Evolutionary conservation across 2,113 vertebrate species (phyloP).

Genomic region (Hippocampus guttulatus): DNA sequence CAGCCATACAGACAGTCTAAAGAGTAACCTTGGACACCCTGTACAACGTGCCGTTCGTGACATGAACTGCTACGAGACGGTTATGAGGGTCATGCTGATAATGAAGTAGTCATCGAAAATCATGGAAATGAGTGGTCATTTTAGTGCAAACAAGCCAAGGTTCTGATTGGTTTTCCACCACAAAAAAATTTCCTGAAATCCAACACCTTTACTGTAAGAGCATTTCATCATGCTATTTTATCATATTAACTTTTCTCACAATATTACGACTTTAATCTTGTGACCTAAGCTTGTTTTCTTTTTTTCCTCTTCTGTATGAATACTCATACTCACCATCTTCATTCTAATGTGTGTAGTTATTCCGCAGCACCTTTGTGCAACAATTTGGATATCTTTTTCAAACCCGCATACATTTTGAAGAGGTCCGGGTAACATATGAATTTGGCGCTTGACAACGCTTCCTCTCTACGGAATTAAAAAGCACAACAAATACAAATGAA

Average conservation of each 20-base stretch:
- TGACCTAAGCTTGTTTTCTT: not conserved
- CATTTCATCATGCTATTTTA: not conserved
- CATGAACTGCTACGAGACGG: too few species aligned
- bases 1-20: slow-evolving; percentile 37
- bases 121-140: too few species aligned
- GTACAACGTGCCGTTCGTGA: slow-evolving; percentile 23
- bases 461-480: slow-evolving; percentile 5
- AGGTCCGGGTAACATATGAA: slow-evolving; percentile 13
- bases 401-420: slow-evolving; percentile 33
- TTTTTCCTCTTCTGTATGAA: not conserved
- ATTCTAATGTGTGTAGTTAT: slow-evolving; percentile 22
- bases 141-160: too few species aligned
- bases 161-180: too few species aligned
- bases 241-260: not conserved
- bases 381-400: slow-evolving; percentile 28
- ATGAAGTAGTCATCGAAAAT: not conserved
- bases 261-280: not conserved
- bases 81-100: not conserved
- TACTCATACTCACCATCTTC: slow-evolving; percentile 16
- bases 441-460: slow-evolving; percentile 13
- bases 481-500: slow-evolving; percentile 32
- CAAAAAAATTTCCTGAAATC: not conserved
- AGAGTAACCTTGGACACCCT: slow-evolving; percentile 44
- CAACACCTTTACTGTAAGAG: not conserved
- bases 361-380: slow-evolving; percentile 24